Base-by-base conservation (phyloP, 2,888 invertebrate species). In the Polia nebulosa region DNA sequence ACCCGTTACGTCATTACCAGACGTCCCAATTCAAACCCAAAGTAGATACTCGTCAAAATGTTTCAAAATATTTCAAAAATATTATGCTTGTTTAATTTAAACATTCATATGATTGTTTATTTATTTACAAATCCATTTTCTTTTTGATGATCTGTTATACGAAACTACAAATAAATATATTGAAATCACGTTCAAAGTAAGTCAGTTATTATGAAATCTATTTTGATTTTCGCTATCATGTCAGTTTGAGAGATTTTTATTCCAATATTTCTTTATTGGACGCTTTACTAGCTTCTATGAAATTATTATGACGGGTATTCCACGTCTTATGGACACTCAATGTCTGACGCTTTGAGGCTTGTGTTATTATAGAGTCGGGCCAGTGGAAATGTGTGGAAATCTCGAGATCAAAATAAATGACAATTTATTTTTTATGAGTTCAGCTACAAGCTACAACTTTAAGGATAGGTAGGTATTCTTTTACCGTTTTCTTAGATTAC, bases 181-280 rank as follows among this genome's bases (percentile, higher is more conserved):
- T 22, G 22, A 41, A 47, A 66, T 27, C 53, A 49, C 27, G 27
- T 69, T 70, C 53, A 41, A 34, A 57, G 45, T 2, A 25, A 76
- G 34, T n/a, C 27, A 72, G 52, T 58, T 53, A 47, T 17, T 29
- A 57, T 39, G 29, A 36, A 44, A 71, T 55, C 58, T 71, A 55
- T 55, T 71, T 72, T 47, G 41, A 53, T 59, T 71, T 59, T 71
- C 9, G 60, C 78, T 72, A 41, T 55, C 60, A 20, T 44, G 53
- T 58, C 53, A 71, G 20, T 41, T 76, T 72, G 41, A 20, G 29
- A 39, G 5, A 75, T 68, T 70, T 74, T 77, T 41, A 44, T 76
- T 59, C 72, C 59, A 71, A 72, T 70, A 70, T 77, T 77, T 71
- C 72, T 70, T 47, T 71, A 72, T 77, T 59, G 53, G 34, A 39